A percentile compares a stretch with the other conserved stretches of the same genome.
These are phyloP conservation scores for Xanthorhoe spadicearia DNA, from an alignment of 2,888 invertebrate genomes.

Conservation along the genomic window DNA sequence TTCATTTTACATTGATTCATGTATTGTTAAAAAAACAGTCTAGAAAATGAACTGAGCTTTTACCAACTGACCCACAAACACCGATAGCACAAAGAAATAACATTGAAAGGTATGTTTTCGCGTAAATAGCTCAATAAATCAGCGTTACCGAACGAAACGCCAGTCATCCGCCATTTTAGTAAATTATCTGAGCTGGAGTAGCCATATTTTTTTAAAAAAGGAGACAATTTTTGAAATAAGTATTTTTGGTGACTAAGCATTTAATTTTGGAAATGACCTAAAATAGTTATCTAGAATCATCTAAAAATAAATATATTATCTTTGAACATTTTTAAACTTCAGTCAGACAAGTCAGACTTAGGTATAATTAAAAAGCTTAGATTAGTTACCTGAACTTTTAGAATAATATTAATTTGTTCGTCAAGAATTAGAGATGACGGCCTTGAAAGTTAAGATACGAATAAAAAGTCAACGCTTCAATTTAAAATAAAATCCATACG, in stretches of 20 bases:
- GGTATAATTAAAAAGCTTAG: too few relatives aligned
- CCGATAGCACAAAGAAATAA: slow-evolving; percentile 23
- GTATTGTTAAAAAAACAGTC: too few relatives aligned
- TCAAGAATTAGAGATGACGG: too few relatives aligned
- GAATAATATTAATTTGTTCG: too few relatives aligned
- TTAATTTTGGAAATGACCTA: neutral
- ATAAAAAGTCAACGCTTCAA: neutral
- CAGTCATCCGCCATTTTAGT: slow-evolving; percentile 61
- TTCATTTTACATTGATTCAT: too few relatives aligned
- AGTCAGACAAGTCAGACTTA: too few relatives aligned
- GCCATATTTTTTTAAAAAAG: slow-evolving; percentile 6
- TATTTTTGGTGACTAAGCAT: neutral
- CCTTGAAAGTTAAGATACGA: neutral
- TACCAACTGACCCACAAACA: slow-evolving; percentile 8
- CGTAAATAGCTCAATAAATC: slow-evolving; percentile 52
- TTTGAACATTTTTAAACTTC: too few relatives aligned
- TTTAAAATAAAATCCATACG: neutral
- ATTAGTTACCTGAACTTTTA: too few relatives aligned
- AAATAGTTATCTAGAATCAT: neutral
- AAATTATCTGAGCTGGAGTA: slow-evolving; percentile 50
- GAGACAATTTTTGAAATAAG: neutral
- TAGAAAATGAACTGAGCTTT: neutral
- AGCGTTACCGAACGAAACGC: slow-evolving; percentile 48
- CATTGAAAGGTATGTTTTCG: slow-evolving; percentile 20
- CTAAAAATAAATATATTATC: too few relatives aligned